A percentile compares a stretch with the other conserved stretches of the same genome.
Evolutionary conservation across 2,888 invertebrate species (phyloP).

Genomic region (Tricholauxania praeusta): DNA sequence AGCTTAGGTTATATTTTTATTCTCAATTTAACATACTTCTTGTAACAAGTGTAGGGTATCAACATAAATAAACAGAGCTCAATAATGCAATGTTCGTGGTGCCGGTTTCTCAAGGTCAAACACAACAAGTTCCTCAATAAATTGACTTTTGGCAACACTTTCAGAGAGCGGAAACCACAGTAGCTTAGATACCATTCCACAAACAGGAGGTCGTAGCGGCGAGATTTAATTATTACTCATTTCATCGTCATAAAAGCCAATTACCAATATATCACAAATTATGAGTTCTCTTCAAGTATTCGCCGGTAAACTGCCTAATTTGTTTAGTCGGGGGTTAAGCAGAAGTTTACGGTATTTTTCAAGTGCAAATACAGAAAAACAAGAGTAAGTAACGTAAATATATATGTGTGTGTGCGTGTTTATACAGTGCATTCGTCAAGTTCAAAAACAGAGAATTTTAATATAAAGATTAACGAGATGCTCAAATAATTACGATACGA

Average conservation of each 20-base stretch:
- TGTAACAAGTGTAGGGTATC: no score
- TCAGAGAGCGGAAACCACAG: not conserved
- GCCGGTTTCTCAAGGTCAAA: conserved; percentile 20
- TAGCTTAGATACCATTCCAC: not conserved
- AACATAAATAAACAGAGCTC: not conserved
- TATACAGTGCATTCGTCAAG: not conserved
- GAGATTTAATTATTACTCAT: not conserved
- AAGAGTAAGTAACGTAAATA: conserved; percentile 48
- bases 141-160: not conserved
- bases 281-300: conserved; percentile 47
- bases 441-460: not conserved
- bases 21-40: no score
- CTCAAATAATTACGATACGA: no score
- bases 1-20: no score
- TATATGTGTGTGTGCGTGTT: not conserved
- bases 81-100: conserved; percentile 11
- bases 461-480: not conserved
- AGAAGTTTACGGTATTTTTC: conserved; percentile 46
- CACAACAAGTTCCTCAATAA: not conserved
- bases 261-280: not conserved
- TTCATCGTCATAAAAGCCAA: conserved; percentile 13
- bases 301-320: conserved; percentile 38
- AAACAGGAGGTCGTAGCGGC: not conserved
- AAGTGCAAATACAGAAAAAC: conserved; percentile 45
- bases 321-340: conserved; percentile 36